Conservation (phyloP, 2,888 invertebrate species). For the Mechanitis messenoides region DNA sequence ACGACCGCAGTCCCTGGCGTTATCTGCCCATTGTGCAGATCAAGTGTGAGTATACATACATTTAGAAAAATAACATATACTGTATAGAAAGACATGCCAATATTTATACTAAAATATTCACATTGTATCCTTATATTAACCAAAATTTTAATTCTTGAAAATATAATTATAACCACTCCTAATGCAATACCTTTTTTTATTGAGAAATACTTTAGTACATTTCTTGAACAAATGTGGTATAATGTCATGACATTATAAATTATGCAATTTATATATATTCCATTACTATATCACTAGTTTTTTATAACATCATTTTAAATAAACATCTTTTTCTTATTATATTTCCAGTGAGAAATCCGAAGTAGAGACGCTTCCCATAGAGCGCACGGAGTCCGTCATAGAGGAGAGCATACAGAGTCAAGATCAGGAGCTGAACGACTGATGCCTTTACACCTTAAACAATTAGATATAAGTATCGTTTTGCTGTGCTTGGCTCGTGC, state of each 20-base stretch:
- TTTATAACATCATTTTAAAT: neutral
- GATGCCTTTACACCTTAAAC: slow-evolving; percentile 39
- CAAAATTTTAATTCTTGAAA: no score
- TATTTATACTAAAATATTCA: neutral
- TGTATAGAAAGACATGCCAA: neutral
- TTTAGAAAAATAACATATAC: neutral
- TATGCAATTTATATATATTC: no score
- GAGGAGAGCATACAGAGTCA: slow-evolving; percentile 39
- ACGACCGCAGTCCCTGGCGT: slow-evolving; percentile 60
- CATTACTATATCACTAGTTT: no score
- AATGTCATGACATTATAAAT: no score
- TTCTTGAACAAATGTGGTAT: no score
- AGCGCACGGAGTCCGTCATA: slow-evolving; percentile 61
- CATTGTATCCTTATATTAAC: no score
- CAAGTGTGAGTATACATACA: neutral
- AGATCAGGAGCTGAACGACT: slow-evolving; percentile 46
- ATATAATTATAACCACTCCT: no score
- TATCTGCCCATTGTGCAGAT: slow-evolving; percentile 24
- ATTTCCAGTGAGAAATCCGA: slow-evolving; percentile 50
- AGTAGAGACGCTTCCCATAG: slow-evolving; percentile 50
- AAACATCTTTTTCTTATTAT: slow-evolving; percentile 7
- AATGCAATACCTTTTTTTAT: no score
- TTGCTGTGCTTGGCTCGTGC: slow-evolving; percentile 13
- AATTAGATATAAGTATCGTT: slow-evolving; percentile 28
- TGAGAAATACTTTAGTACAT: no score